Evolutionary conservation across 2,888 invertebrate genomes (phyloP).

Genomic region (Willowsia nigromaculata): DNA sequence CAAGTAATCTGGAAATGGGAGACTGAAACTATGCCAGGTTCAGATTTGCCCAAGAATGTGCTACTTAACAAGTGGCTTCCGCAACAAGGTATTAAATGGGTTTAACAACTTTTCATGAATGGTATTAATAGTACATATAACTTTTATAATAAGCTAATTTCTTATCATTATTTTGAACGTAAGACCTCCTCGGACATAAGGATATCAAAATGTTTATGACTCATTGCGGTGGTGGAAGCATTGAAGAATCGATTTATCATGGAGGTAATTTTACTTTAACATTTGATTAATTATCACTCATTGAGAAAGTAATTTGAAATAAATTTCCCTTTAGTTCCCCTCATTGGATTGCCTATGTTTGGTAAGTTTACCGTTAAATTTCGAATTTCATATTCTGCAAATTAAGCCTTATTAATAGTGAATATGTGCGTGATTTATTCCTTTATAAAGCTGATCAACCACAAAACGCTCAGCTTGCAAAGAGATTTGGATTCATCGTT

Average conservation of each 20-base stretch:
- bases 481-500: conserved; percentile 44
- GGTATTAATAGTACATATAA: not conserved
- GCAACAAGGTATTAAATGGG: conserved; percentile 24
- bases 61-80: conserved; percentile 67
- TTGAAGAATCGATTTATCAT: conserved; percentile 70
- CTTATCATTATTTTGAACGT: not conserved
- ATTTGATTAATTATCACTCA: too few relatives aligned
- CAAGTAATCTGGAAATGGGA: conserved; percentile 80
- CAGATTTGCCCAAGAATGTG: conserved; percentile 65
- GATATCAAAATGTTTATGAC: conserved; percentile 45
- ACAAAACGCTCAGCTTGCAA: conserved; percentile 33
- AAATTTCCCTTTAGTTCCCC: too few relatives aligned
- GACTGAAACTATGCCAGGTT: conserved; percentile 66
- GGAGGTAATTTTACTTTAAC: too few relatives aligned
- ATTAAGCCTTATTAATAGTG: too few relatives aligned
- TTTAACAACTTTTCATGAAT: not conserved
- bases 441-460: conserved; percentile 31
- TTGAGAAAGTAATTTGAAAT: too few relatives aligned
- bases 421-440: too few relatives aligned
- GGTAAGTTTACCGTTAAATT: too few relatives aligned
- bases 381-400: too few relatives aligned
- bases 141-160: too few relatives aligned
- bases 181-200: conserved; percentile 11
- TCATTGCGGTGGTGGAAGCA: conserved; percentile 45
- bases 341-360: conserved; percentile 40